These are phyloP conservation scores for Thamnophis sirtalis DNA, from an alignment of 2,113 vertebrate genomes.

Conservation along the genomic window DNA sequence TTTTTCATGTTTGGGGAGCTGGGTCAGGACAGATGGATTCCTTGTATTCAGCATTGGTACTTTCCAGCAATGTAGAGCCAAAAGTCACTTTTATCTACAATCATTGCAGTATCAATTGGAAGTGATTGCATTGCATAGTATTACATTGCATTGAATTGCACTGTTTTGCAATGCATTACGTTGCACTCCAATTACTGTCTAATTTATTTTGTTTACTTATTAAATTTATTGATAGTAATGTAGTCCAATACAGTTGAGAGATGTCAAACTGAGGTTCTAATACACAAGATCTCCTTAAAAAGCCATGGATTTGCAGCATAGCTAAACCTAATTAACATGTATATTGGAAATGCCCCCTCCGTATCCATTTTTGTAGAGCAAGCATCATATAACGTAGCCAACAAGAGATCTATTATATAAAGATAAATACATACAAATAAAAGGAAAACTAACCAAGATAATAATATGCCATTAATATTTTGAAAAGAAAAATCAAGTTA, in stretches of 20 bases:
- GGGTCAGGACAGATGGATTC: too few relatives aligned
- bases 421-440: not conserved
- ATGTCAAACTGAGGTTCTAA: not conserved
- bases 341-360: not conserved
- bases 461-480: not conserved
- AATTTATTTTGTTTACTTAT: not conserved
- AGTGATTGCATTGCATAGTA: not conserved
- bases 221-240: not conserved
- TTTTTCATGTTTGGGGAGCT: too few relatives aligned
- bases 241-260: not conserved
- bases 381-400: not conserved
- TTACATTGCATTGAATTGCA: too few relatives aligned
- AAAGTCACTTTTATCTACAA: not conserved
- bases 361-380: not conserved
- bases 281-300: not conserved
- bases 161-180: not conserved
- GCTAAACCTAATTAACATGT: not conserved
- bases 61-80: not conserved
- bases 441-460: not conserved
- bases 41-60: not conserved
- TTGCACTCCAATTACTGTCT: not conserved
- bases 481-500: not conserved
- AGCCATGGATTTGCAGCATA: not conserved
- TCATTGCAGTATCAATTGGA: not conserved
- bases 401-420: not conserved